These are phyloP conservation scores for Chrysocyon brachyurus DNA, from an alignment of 2,797 vertebrate species.

Conservation along the genomic window DNA sequence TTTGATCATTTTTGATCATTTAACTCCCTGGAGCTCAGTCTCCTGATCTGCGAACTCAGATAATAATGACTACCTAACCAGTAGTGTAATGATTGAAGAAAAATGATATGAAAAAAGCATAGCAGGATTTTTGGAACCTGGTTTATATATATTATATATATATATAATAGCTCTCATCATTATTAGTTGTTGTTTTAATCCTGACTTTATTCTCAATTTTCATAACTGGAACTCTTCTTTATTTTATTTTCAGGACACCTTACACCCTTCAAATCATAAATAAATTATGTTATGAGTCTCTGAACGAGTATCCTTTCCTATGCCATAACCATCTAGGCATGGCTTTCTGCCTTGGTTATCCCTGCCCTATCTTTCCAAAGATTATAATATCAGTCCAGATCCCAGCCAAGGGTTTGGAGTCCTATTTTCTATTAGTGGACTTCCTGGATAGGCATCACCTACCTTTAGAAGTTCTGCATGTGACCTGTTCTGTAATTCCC, in stretches of 20 bases:
- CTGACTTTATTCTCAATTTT: constrained; percentile 7
- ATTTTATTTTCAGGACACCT: background rate
- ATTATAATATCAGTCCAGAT: constrained; percentile 1
- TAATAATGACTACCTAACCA: background rate
- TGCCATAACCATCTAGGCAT: background rate
- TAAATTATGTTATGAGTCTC: constrained; percentile 7
- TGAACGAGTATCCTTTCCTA: constrained; percentile 11
- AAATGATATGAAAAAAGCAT: constrained; percentile 22
- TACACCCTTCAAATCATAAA: background rate
- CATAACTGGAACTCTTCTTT: background rate
- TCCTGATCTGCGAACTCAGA: constrained; percentile 11
- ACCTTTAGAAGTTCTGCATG: background rate
- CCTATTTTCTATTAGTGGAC: background rate
- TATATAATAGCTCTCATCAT: background rate
- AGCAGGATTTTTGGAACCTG: background rate
- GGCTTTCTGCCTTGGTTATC: background rate
- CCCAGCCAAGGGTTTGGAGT: background rate
- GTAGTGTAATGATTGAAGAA: constrained; percentile 32
- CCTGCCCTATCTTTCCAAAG: background rate
- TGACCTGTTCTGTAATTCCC: background rate
- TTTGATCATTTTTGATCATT: background rate
- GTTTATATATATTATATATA: background rate
- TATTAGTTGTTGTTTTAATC: constrained; percentile 3
- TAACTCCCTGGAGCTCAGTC: background rate
- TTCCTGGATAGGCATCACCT: background rate